Evolutionary conservation across 1,140 invertebrate genomes (phyloP), one percentile per base, ranked within the genome.

Genomic region (Pogonomyrmex barbatus): DNA sequence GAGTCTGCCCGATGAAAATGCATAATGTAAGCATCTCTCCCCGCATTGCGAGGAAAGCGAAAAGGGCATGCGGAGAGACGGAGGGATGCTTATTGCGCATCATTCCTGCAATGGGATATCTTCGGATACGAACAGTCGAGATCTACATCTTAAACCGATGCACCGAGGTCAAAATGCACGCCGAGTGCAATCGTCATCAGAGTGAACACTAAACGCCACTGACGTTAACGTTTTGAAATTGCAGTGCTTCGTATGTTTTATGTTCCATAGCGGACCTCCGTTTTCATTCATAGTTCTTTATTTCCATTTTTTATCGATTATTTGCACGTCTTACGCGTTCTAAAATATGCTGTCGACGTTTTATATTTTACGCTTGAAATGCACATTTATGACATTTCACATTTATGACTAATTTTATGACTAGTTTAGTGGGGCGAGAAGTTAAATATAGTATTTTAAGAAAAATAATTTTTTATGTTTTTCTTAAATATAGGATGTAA

Each of bases 11-110:
- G 39, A 68, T 79, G n/a, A 39, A 78, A 77, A 78, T 77, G 58
- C 14, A 85, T 63, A 54, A 85, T 85, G 39, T 65, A 85, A 77
- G 39, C 82, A 36, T 77, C 17, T 39, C 50, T 5, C 42, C 14
- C 39, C 12, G n/a, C n/a, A 14, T 33, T 24, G 45, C 24, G 4
- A 5, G 9, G 14, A 39, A 10, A 8, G 3, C 12, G 2, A 76
- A 52, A 73, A 36, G 47, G 24, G 63, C 5, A 33, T 2, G 10
- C 30, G 47, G 8, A 6, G 30, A 36, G 42, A 14, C 0, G 36
- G 12, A 36, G 6, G 17, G 33, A 60, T 39, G 54, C 30, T 71
- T 82, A 56, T 17, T 73, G 30, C 42, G 52, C 54, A 6, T 36
- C 14, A 62, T 75, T 58, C 42, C 45, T 58, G 56, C 33, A 58